Conservation (phyloP, 2,888 invertebrate genomes). For the Stenodera caucasica region DNA sequence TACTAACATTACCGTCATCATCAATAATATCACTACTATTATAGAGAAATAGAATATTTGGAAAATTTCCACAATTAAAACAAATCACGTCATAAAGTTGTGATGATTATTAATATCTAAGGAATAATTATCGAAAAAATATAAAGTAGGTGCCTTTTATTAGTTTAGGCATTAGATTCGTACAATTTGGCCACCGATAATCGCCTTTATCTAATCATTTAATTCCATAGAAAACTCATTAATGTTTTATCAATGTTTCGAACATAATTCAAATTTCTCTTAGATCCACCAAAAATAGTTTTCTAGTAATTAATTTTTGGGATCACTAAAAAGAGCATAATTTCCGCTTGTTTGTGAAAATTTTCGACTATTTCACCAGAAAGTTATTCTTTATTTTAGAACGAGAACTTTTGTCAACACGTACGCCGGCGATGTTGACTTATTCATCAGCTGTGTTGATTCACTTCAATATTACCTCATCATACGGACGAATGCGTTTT, state of each 20-base stretch:
- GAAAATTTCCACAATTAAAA: neutral
- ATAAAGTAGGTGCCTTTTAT: no score
- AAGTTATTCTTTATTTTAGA: constrained; percentile 9
- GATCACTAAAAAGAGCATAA: constrained; percentile 13
- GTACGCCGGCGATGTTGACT: constrained; percentile 46
- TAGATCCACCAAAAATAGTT: neutral
- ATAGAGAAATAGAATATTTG: neutral
- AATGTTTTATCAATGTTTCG: constrained; percentile 43
- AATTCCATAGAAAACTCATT: constrained; percentile 36
- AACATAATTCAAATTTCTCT: constrained; percentile 24
- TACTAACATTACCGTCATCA: no score
- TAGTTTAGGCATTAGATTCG: constrained; percentile 42
- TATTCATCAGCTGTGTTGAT: constrained; percentile 51
- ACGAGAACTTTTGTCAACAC: constrained; percentile 45
- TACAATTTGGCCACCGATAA: constrained; percentile 48
- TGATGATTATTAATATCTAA: no score
- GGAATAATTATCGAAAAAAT: no score
- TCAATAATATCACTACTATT: no score
- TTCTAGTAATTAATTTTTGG: no score
- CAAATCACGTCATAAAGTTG: no score
- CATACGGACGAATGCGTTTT: constrained; percentile 40
- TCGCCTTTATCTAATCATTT: constrained; percentile 47
- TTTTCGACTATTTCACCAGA: no score
- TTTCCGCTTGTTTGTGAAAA: neutral
- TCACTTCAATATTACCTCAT: constrained; percentile 46